Base-by-base conservation (phyloP, 1,140 invertebrate genomes). In the Cyclargus thomasi region DNA sequence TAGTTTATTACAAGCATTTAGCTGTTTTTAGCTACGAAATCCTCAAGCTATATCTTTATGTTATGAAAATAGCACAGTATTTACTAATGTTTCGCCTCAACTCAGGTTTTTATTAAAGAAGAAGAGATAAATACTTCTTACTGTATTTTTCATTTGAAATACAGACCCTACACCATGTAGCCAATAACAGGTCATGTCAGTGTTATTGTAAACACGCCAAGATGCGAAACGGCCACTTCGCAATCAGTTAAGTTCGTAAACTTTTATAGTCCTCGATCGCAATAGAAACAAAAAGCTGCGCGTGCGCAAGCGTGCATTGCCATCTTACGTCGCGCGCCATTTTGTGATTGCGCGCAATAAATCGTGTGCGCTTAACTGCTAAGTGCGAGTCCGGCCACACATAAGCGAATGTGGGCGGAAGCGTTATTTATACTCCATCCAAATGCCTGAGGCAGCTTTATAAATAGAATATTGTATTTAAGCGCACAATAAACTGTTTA, bases 261-360 rank as follows among this genome's bases (percentile, higher is more conserved):
- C 11, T 16, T 47, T 47, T 14, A 47, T 29, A 8, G 5, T 5
- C 29, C 29, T 5, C 8, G 53, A 59, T 20, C 18, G 55, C 55
- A 59, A 59, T 59, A 59, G 21, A 18, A 59, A 59, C 59, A 69
- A 70, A 64, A 69, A 67, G 62, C 65, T 68, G 29, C 29, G 36
- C 16, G 29, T 64, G 36, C 29, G 36, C 63, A 64, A 8, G 55
- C 55, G 23, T 55, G 29, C 23, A 35, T 68, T 70, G 77, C 80
- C 70, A 80, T 80, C 16, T 78, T 79, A 79, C 72, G 67, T 68
- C 70, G 29, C 7, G 20, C 70, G 77, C 72, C 75, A 79, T 78
- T 22, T 80, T 80, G 75, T 79, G 74, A 81, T 78, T 80, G 80
- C 75, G 72, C 67, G 71, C 72, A 67, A 81, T 82, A 86, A 86